Evolutionary conservation across 2,113 vertebrate species (phyloP).

Genomic region (Hiodon tergisus): DNA sequence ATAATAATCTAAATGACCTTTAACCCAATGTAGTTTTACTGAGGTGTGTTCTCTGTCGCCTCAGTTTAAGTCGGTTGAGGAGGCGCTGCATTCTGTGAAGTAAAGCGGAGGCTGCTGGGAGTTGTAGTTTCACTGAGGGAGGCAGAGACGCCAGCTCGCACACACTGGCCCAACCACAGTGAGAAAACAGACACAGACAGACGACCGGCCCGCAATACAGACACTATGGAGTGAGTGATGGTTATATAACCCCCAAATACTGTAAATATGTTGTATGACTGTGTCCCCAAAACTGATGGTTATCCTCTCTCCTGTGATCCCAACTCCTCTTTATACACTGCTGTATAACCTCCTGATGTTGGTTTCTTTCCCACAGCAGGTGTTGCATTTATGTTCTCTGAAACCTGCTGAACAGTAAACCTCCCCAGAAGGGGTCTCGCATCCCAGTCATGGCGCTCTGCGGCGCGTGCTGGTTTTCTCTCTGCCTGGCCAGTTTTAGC

Average conservation of each 20-base stretch:
- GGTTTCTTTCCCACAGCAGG: no score
- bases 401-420: no score
- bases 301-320: neutral
- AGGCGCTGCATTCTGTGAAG: slow-evolving; percentile 37
- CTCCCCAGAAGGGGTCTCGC: no score
- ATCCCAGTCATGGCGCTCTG: no score
- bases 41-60: slow-evolving; percentile 63
- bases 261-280: slow-evolving; percentile 6
- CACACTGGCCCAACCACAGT: slow-evolving; percentile 38
- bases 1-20: slow-evolving; percentile 32
- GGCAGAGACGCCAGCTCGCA: slow-evolving; percentile 31
- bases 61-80: slow-evolving; percentile 57
- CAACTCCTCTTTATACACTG: neutral
- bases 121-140: slow-evolving; percentile 35
- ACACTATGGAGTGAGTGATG: slow-evolving; percentile 71
- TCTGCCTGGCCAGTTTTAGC: no score
- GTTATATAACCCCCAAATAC: slow-evolving; percentile 36
- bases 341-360: neutral
- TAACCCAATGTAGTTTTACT: slow-evolving; percentile 54
- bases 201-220: slow-evolving; percentile 55
- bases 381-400: no score
- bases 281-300: neutral
- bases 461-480: no score
- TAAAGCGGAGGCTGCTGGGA: slow-evolving; percentile 29
- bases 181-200: slow-evolving; percentile 50